Evolutionary conservation across 2,797 vertebrate genomes (phyloP), one percentile per base, ranked within the genome.

Genomic region (Distichodus sexfasciatus): DNA sequence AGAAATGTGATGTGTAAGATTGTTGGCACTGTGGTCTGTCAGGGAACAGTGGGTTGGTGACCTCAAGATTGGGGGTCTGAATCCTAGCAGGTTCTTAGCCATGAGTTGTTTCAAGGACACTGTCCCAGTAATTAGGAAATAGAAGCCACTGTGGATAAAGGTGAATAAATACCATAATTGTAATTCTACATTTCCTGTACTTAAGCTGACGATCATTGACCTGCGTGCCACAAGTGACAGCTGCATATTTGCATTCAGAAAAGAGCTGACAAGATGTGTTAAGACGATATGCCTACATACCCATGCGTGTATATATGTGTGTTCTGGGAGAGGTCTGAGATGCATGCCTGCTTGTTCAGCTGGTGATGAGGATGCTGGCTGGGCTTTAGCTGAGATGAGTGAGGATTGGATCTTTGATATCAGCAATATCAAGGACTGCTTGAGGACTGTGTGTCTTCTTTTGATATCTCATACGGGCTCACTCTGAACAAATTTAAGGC

Each of bases 331-430:
- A 44, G 11, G 14, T 44, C 15, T 33, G 17, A 33, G 24, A 44
- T 15, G 28, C 6, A 5, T 0, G 15, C 11, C 12, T 66, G 29
- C 55, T 55, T 44, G 44, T 9, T 43, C 51, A 57, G 54, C 54
- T 57, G 54, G n/a, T 38, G n/a, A 57, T 53, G 54, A 38, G 54
- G 21, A 24, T 36, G 31, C 33, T 57, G 53, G 10, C 38, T 57
- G 48, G 21, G 1, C 41, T 58, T 58, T 41, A 58, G 33, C 14
- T 24, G 36, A 58, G 21, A 4, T 40, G 35, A 51, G 14, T 15
- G 48, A 7, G 26, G 23, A 48, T 24, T 23, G 26, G 46, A 12
- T 57, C 19, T 57, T 38, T 38, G 33, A 40, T 57, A 24, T 57
- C 33, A 36, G 23, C 3, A 19, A 48, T 48, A 48, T 48, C 9